phyloP scores from a whole-genome alignment of 1,140 invertebrate genomes.

The Scaptomyza graminum region DNA sequence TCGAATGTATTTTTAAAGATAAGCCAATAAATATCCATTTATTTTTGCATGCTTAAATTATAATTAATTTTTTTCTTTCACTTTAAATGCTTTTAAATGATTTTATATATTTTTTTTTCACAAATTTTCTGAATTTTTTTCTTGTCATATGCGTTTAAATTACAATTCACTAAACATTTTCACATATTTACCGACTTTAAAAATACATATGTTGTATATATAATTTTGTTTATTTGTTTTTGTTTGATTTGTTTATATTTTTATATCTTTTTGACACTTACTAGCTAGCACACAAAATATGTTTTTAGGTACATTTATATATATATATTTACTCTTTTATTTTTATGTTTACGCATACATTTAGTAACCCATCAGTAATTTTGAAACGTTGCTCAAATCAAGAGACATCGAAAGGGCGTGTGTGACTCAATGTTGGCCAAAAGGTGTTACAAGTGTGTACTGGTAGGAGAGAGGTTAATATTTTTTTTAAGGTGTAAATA shows the following conservation, averaged over 20 bases:
- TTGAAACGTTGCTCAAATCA: constrained; percentile 50
- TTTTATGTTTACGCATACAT: constrained; percentile 75
- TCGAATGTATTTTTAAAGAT: constrained; percentile 65
- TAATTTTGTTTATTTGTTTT: constrained; percentile 27
- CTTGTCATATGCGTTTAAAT: constrained; percentile 38
- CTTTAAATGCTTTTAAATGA: constrained; percentile 45
- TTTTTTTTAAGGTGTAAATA: constrained; percentile 61
- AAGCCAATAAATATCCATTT: constrained; percentile 64
- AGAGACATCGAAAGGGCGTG: constrained; percentile 51
- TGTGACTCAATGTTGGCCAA: constrained; percentile 30
- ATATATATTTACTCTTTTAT: constrained; percentile 49
- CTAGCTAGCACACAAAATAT: constrained; percentile 82
- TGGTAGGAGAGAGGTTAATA: constrained; percentile 18
- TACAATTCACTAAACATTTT: constrained; percentile 75
- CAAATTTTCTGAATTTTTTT: constrained; percentile 28
- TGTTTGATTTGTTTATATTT: constrained; percentile 45
- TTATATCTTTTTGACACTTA: constrained; percentile 71
- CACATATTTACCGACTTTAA: constrained; percentile 40
- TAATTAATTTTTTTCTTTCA: constrained; percentile 44
- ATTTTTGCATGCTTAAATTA: constrained; percentile 44
- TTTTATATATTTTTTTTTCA: constrained; percentile 22
- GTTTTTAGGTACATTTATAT: constrained; percentile 80
- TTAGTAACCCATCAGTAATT: constrained; percentile 68
- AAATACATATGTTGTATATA: constrained; percentile 48
- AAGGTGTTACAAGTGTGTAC: constrained; percentile 38